These are phyloP conservation scores for Melanostigma gelatinosum DNA, from an alignment of 2,113 vertebrate species.

Conservation along the genomic window DNA sequence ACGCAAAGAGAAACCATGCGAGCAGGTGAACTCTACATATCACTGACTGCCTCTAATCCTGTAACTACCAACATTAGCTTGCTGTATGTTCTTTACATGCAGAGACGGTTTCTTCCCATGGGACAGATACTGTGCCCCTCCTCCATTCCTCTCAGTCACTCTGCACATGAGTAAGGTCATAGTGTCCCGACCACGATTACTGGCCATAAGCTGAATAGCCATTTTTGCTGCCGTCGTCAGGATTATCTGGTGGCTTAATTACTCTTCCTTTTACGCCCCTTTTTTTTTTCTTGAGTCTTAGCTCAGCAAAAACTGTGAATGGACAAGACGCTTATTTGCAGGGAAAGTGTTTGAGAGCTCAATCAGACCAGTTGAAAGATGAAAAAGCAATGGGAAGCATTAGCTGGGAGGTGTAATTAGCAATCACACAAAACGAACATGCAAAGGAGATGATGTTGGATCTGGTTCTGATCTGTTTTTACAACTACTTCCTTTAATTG, in stretches of 20 bases:
- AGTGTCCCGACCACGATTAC: conserved; percentile 79
- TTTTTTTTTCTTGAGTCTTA: conserved; percentile 52
- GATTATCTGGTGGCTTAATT: conserved; percentile 73
- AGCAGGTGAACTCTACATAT: conserved; percentile 3
- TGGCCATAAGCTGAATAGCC: conserved; percentile 69
- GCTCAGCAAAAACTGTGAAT: conserved; percentile 59
- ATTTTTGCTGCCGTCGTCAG: conserved; percentile 74
- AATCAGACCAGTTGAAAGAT: conserved; percentile 3
- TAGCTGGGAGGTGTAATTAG: neutral
- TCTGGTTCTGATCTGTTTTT: neutral
- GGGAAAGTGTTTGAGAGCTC: conserved; percentile 34
- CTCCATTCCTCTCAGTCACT: conserved; percentile 67
- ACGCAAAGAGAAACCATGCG: neutral
- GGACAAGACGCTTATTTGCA: conserved; percentile 54
- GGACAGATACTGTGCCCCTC: conserved; percentile 62
- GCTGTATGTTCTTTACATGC: conserved; percentile 37
- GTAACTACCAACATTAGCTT: conserved; percentile 6
- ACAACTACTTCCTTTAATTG: neutral
- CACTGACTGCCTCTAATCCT: conserved; percentile 14
- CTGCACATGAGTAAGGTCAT: conserved; percentile 75
- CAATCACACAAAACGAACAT: neutral
- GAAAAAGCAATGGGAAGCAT: neutral
- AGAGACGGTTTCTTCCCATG: conserved; percentile 45
- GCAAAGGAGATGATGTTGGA: neutral
- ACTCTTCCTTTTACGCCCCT: conserved; percentile 55